phyloP scores from a whole-genome alignment of 2,888 invertebrate species.

The Zaprionus lineosus region DNA sequence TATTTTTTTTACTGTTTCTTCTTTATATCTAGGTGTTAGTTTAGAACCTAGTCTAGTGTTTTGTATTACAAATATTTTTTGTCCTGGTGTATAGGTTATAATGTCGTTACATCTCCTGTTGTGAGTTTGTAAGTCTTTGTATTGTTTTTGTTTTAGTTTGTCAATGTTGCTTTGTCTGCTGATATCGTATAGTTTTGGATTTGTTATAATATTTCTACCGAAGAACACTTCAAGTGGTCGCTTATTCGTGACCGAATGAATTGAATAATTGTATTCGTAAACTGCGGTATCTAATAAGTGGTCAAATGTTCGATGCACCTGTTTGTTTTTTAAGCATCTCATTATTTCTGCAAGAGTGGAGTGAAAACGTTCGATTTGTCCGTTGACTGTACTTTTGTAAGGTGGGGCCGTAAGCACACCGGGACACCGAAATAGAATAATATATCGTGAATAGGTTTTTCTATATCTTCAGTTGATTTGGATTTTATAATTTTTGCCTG shows the following conservation, averaged over 20 bases:
- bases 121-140: not conserved
- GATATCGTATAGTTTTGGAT: conserved; percentile 4
- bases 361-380: conserved; percentile 17
- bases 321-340: conserved; percentile 10
- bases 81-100: not conserved
- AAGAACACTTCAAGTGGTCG: conserved; percentile 17
- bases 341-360: conserved; percentile 11
- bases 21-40: not conserved
- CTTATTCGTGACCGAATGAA: conserved; percentile 15
- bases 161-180: not conserved
- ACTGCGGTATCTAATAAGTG: conserved; percentile 11
- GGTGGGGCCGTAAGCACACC: not conserved
- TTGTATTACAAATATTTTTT: not conserved
- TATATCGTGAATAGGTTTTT: conserved; percentile 8
- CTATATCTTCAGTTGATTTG: conserved; percentile 13
- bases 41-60: conserved; percentile 7
- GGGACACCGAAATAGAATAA: conserved; percentile 18
- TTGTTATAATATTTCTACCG: conserved; percentile 3
- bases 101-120: not conserved
- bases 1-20: conserved; percentile 12
- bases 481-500: conserved; percentile 11
- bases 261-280: conserved; percentile 19
- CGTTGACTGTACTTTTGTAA: too few relatives aligned
- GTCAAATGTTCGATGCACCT: conserved; percentile 3
- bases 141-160: conserved; percentile 3